Percentiles rank a stretch among this genome's conserved stretches.
Evolutionary conservation across 2,797 vertebrate species (phyloP).

Genomic region (Myripristis murdjan): DNA sequence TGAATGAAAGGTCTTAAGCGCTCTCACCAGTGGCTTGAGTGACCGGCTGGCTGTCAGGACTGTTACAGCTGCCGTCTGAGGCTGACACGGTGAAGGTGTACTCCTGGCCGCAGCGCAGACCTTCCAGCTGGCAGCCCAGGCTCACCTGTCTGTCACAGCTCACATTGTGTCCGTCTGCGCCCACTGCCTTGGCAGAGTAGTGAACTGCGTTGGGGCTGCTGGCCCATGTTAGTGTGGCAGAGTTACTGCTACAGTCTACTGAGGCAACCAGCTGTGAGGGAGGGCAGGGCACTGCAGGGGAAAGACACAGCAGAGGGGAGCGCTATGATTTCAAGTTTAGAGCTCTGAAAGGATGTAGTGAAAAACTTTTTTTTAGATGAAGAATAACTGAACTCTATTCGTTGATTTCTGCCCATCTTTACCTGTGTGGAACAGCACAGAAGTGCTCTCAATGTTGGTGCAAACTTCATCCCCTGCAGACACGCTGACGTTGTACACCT

Average conservation of each 20-base stretch:
- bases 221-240: conserved; percentile 74
- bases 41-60: conserved; percentile 68
- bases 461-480: conserved; percentile 73
- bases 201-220: conserved; percentile 74
- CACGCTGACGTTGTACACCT: conserved; percentile 79
- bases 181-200: conserved; percentile 78
- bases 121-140: conserved; percentile 64
- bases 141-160: conserved; percentile 53
- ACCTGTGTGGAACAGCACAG: conserved; percentile 73
- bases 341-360: background rate
- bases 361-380: background rate
- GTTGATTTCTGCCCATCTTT: background rate
- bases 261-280: conserved; percentile 68
- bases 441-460: conserved; percentile 71
- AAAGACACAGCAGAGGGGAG: conserved; percentile 5
- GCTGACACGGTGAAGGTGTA: conserved; percentile 82
- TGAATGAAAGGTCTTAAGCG: background rate
- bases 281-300: conserved; percentile 81
- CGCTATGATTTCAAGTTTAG: background rate
- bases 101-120: conserved; percentile 78
- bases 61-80: conserved; percentile 78
- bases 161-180: conserved; percentile 63
- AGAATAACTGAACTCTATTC: background rate
- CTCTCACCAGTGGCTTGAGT: conserved; percentile 77
- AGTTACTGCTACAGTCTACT: conserved; percentile 73